Evolutionary conservation across 2,888 invertebrate species (phyloP).

Genomic region (Clitarchus hookeri): DNA sequence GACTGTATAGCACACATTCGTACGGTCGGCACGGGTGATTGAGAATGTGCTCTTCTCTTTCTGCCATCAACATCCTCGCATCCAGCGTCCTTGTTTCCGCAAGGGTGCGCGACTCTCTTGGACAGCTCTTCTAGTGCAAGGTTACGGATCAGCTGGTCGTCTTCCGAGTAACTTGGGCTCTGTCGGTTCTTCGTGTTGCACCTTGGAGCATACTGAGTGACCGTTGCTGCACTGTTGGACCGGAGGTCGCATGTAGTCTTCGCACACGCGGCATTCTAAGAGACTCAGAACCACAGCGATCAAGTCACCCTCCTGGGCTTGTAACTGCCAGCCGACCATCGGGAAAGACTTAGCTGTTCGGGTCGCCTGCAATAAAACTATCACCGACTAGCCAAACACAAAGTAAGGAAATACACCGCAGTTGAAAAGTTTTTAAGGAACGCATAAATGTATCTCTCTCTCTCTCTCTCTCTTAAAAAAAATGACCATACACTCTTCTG

Average conservation of each 20-base stretch:
- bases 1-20: background rate
- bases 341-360: too few relatives aligned
- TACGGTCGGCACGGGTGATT: background rate
- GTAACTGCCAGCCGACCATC: too few relatives aligned
- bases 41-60: too few relatives aligned
- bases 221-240: conserved; percentile 67
- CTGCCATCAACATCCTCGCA: too few relatives aligned
- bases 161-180: conserved; percentile 63
- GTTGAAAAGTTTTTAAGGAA: too few relatives aligned
- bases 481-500: too few relatives aligned
- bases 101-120: background rate
- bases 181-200: conserved; percentile 61
- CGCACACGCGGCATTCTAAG: conserved; percentile 66
- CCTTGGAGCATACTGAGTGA: conserved; percentile 61
- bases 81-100: background rate
- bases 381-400: too few relatives aligned
- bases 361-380: too few relatives aligned
- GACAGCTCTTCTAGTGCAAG: background rate
- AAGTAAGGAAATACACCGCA: too few relatives aligned
- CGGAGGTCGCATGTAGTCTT: conserved; percentile 66
- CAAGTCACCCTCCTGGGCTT: too few relatives aligned
- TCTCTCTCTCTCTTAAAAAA: too few relatives aligned
- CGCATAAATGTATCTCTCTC: too few relatives aligned
- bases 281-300: conserved; percentile 53
- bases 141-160: background rate